A percentile compares a stretch with the other conserved stretches of the same genome.
These are phyloP conservation scores for Amazona vittata DNA, from an alignment of 2,113 vertebrate genomes.

Conservation along the genomic window DNA sequence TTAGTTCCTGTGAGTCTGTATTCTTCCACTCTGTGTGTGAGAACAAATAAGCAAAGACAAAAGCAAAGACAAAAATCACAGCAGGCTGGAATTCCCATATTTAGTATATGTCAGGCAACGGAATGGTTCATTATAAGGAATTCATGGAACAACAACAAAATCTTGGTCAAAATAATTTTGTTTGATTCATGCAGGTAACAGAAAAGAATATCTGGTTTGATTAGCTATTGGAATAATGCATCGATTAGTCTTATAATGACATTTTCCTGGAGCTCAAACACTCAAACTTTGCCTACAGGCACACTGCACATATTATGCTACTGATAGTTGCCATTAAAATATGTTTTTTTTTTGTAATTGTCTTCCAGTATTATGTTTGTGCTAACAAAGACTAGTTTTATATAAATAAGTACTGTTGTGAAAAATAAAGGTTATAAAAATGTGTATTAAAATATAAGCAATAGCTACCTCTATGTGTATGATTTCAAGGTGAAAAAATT, in stretches of 20 bases:
- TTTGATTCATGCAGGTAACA: neutral
- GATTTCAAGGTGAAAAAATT: neutral
- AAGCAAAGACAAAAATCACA: constrained; percentile 40
- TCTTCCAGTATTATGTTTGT: neutral
- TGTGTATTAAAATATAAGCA: neutral
- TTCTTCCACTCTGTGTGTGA: neutral
- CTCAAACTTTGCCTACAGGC: neutral
- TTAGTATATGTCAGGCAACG: constrained; percentile 11
- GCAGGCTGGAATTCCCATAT: neutral
- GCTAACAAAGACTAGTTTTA: neutral
- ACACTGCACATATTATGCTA: neutral
- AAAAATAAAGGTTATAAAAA: neutral
- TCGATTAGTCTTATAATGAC: neutral
- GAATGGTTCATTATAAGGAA: neutral
- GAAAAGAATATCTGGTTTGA: neutral
- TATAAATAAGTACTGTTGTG: neutral
- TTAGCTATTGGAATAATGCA: neutral
- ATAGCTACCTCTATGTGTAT: neutral
- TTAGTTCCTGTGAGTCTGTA: constrained; percentile 42
- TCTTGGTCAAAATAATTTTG: neutral
- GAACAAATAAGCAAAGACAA: constrained; percentile 19
- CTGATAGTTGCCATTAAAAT: neutral
- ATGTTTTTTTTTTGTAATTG: neutral
- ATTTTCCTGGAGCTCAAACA: neutral
- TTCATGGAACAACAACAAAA: neutral